Evolutionary conservation across 2,888 invertebrate genomes (phyloP).

Genomic region (Petrolisthes cinctipes): DNA sequence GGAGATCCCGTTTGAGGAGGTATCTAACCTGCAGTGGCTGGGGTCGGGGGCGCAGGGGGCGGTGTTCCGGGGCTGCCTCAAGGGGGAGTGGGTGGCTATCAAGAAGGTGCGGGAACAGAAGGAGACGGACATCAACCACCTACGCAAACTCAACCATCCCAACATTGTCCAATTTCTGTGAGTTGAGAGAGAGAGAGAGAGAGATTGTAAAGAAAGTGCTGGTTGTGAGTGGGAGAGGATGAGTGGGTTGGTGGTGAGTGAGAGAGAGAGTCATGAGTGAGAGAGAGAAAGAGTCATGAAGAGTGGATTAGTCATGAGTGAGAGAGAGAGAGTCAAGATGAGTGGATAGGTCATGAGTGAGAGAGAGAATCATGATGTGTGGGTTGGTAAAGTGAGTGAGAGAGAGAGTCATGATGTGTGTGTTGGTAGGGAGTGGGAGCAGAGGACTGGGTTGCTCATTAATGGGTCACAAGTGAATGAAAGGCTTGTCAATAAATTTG

Average conservation of each 20-base stretch:
- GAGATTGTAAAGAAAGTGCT: too few species aligned
- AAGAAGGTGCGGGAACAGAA: slow-evolving; percentile 93
- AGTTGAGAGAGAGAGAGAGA: slow-evolving; percentile 66
- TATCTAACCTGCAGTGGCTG: slow-evolving; percentile 89
- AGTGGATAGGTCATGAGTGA: too few species aligned
- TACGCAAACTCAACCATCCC: slow-evolving; percentile 92
- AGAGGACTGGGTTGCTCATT: too few species aligned
- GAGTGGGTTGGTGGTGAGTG: neutral
- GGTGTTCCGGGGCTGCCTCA: slow-evolving; percentile 87
- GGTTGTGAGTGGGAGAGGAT: neutral
- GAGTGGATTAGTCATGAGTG: too few species aligned
- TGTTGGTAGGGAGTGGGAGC: too few species aligned
- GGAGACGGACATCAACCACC: slow-evolving; percentile 92
- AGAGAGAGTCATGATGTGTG: too few species aligned
- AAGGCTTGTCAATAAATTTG: too few species aligned
- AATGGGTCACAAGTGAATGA: too few species aligned
- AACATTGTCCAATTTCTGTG: slow-evolving; percentile 90
- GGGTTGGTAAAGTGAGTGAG: too few species aligned
- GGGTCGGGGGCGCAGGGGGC: slow-evolving; percentile 97
- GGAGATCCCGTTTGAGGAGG: slow-evolving; percentile 94
- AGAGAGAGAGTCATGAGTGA: neutral
- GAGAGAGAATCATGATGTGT: too few species aligned
- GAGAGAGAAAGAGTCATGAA: too few species aligned
- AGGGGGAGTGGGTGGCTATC: slow-evolving; percentile 86
- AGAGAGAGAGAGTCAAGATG: too few species aligned